Conservation (phyloP, 1,140 invertebrate species). For the Schlechtendalia chinensis region DNA sequence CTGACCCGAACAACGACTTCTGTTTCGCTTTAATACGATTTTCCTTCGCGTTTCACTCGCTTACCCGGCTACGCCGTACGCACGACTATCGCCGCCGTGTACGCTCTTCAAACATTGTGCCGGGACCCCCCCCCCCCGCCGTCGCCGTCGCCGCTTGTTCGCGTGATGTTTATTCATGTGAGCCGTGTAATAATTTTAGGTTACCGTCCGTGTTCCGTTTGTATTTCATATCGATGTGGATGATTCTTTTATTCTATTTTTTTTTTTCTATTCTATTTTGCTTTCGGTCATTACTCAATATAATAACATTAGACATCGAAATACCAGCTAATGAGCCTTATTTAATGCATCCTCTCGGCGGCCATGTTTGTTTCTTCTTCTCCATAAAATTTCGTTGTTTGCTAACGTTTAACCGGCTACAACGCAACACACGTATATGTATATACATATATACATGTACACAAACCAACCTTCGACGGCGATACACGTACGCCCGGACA, state of each 20-base stretch:
- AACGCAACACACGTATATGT: background rate
- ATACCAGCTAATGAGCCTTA: slow-evolving; percentile 24
- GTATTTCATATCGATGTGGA: slow-evolving; percentile 4
- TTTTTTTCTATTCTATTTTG: slow-evolving; percentile 15
- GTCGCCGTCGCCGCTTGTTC: slow-evolving; percentile 19
- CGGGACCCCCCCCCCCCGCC: slow-evolving; percentile 11
- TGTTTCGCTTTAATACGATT: slow-evolving; percentile 48
- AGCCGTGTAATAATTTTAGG: slow-evolving; percentile 35
- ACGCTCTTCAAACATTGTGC: background rate
- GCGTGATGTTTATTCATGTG: slow-evolving; percentile 46
- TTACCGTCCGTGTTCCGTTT: background rate
- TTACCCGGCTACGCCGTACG: background rate
- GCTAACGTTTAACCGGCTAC: slow-evolving; percentile 20
- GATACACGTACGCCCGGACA: background rate
- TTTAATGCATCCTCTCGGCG: slow-evolving; percentile 29
- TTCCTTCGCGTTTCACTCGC: slow-evolving; percentile 25
- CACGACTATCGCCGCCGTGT: background rate
- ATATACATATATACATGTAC: background rate
- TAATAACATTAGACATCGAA: slow-evolving; percentile 27
- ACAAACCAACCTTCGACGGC: background rate
- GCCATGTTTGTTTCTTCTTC: slow-evolving; percentile 38
- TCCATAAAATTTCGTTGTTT: slow-evolving; percentile 40
- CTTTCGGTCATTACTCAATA: slow-evolving; percentile 38
- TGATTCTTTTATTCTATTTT: slow-evolving; percentile 11
- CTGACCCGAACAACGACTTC: slow-evolving; percentile 49